Base-by-base conservation (phyloP, 2,797 vertebrate species). In the Pterois miles region DNA sequence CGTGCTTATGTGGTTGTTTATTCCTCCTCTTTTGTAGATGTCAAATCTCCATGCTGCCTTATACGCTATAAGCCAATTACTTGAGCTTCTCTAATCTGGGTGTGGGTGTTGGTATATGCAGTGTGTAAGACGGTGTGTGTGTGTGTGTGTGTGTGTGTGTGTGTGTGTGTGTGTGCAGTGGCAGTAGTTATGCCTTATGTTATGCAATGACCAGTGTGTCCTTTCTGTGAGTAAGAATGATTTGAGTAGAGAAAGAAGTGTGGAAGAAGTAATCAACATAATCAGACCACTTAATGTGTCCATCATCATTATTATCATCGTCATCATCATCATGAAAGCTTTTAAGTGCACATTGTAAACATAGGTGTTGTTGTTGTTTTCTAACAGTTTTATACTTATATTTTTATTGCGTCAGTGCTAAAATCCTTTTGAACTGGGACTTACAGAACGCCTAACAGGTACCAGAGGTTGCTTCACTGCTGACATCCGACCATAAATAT, bases 51-150 rank as follows among this genome's bases (percentile, higher is more conserved):
- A 92, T 12, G 53, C 71, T 89, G 74, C 74, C 65, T 73, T 69
- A 48, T n/a, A 67, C 81, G 25, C 84, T 88, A 67, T 93, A 93
- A 94, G 57, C 89, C 90, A 90, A 92, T 94, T 93, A 93, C 82
- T 20, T 84, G 85, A 91, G 84, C 87, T 91, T 80, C 72, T 78
- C 78, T 93, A 93, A 93, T 90, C 88, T 88, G 76, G 16, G 33
- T 88, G 88, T 77, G 69, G 53, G 66, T 53, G n/a, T 54, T 9
- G 22, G 81, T 85, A 38, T 77, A 65, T 76, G 40, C 25, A 57
- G 53, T 38, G 71, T 85, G 63, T 75, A 63, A 81, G 52, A 69
- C 27, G 67, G 34, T 66, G 58, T 75, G 74, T 84, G 34, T 64
- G 18, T 72, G 76, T 67, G 74, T 56, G 53, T 56, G 53, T 56